Evolutionary conservation across 2,888 invertebrate species (phyloP).

Genomic region (Dascillus cervinus): DNA sequence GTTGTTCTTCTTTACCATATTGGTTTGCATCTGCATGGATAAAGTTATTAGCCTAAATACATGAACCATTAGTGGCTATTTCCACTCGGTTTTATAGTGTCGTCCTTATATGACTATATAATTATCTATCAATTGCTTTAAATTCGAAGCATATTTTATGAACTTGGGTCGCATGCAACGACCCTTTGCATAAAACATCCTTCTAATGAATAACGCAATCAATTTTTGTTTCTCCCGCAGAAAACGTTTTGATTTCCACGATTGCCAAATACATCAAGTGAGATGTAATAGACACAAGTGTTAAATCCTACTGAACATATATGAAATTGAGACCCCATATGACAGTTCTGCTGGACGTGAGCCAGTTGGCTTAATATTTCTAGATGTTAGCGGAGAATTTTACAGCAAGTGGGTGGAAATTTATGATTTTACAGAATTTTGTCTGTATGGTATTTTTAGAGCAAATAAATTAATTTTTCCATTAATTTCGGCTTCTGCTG

Average conservation of each 20-base stretch:
- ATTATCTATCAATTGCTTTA: background rate
- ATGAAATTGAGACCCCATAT: slow-evolving; percentile 13
- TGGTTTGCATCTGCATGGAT: slow-evolving; percentile 7
- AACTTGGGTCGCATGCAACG: too few species aligned
- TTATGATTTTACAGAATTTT: slow-evolving; percentile 18
- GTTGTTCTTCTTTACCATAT: slow-evolving; percentile 6
- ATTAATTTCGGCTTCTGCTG: too few species aligned
- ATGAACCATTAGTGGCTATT: slow-evolving; percentile 5
- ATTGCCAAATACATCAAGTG: background rate
- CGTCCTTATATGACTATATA: background rate
- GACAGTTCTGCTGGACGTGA: slow-evolving; percentile 16
- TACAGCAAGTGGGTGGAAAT: slow-evolving; percentile 20
- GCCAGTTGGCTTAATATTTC: slow-evolving; percentile 21
- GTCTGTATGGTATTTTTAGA: slow-evolving; percentile 14
- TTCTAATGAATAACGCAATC: too few species aligned
- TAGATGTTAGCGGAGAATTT: slow-evolving; percentile 18
- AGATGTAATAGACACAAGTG: background rate
- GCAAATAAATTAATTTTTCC: too few species aligned
- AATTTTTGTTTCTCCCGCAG: too few species aligned
- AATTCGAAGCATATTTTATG: too few species aligned
- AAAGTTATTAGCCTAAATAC: slow-evolving; percentile 11
- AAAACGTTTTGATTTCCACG: too few species aligned
- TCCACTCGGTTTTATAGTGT: background rate
- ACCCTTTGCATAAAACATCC: too few species aligned
- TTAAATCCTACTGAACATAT: slow-evolving; percentile 10